Conservation (phyloP, 2,888 invertebrate species). For the Strigamia transsilvanica region DNA sequence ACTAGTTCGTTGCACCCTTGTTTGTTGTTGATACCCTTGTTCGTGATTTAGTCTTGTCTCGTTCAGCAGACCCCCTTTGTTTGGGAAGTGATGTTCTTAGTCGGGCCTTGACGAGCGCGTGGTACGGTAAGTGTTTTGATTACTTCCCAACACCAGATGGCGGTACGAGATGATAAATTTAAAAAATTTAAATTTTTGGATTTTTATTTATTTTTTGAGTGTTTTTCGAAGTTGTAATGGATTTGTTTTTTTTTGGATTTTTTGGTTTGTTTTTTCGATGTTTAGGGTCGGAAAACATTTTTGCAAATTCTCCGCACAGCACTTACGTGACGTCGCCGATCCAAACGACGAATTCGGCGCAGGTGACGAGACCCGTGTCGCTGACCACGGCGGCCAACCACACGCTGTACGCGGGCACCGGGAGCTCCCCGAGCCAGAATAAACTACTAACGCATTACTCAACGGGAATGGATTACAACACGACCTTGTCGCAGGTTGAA, state of each 20-base stretch:
- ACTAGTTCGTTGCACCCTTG: not conserved
- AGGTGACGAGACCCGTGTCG: conserved; percentile 10
- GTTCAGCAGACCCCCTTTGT: conserved; percentile 48
- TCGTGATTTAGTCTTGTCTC: conserved; percentile 37
- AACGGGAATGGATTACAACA: conserved; percentile 9
- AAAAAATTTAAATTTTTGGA: not conserved
- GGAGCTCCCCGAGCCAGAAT: not conserved
- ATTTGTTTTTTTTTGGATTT: not conserved
- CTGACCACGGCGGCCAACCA: not conserved
- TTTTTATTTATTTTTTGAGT: not conserved
- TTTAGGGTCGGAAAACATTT: conserved; percentile 1
- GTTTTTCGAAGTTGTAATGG: not conserved
- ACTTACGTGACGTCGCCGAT: not conserved
- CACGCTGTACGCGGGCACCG: not conserved
- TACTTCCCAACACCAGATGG: not conserved
- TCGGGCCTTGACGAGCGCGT: conserved; percentile 21
- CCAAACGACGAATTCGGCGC: not conserved
- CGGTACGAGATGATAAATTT: not conserved
- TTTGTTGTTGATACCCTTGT: conserved; percentile 28
- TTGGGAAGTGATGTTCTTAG: conserved; percentile 43
- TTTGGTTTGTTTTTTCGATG: not conserved
- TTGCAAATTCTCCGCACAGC: not conserved
- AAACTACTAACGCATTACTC: not conserved
- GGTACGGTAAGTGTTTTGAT: conserved; percentile 1
- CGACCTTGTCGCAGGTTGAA: conserved; percentile 5